Conservation (phyloP, 2,113 vertebrate species). For the Syrrhaptes paradoxus region DNA sequence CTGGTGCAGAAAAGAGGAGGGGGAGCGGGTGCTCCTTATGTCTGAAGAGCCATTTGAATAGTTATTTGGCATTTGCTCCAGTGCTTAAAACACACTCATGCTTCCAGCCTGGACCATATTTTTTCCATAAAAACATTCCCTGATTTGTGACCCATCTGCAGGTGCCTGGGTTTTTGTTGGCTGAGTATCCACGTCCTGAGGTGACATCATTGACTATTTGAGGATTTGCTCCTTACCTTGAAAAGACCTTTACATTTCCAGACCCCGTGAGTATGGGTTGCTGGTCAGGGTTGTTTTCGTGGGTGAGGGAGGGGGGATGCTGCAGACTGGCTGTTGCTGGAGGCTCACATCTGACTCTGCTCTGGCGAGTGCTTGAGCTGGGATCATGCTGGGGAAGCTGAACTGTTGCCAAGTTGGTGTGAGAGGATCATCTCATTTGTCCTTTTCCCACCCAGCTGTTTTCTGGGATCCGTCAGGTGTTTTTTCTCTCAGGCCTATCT, state of each 20-base stretch:
- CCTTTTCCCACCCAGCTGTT: background rate
- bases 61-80: background rate
- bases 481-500: background rate
- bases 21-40: background rate
- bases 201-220: background rate
- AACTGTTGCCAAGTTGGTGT: background rate
- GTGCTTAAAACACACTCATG: background rate
- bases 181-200: background rate
- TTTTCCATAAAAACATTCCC: background rate
- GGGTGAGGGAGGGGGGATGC: background rate
- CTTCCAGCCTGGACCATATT: background rate
- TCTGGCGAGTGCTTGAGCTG: background rate
- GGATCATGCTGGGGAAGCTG: background rate
- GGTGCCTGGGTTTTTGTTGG: slow-evolving; percentile 5
- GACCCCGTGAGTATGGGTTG: background rate
- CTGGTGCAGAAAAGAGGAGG: background rate
- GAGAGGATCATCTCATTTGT: background rate
- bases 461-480: background rate
- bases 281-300: background rate
- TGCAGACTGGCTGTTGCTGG: background rate
- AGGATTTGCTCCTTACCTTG: background rate
- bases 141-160: background rate
- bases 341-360: background rate
- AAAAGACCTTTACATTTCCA: background rate
- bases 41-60: background rate